Conservation (phyloP, 2,113 vertebrate genomes). For the Charadrius vociferus region DNA sequence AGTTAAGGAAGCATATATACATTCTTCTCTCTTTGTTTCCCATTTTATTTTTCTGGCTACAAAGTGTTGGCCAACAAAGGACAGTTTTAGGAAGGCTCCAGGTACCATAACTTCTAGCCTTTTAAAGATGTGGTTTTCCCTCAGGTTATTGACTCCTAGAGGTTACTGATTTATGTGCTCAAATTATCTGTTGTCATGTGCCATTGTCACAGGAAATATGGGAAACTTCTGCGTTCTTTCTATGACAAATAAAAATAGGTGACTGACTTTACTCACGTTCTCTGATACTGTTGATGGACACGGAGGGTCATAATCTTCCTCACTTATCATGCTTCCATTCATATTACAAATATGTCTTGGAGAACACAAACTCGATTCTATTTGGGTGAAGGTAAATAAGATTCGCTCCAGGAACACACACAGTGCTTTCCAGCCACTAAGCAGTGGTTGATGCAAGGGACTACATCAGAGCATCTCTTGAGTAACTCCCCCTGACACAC, state of each 20-base stretch:
- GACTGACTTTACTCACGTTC: not conserved
- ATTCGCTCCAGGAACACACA: not conserved
- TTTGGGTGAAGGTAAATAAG: not conserved
- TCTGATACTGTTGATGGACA: not conserved
- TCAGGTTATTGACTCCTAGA: not conserved
- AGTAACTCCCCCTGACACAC: not conserved
- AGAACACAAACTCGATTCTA: not conserved
- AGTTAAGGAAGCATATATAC: not conserved
- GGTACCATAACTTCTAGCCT: not conserved
- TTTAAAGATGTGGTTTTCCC: not conserved
- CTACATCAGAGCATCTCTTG: not conserved
- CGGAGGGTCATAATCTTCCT: not conserved
- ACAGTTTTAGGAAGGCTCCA: not conserved
- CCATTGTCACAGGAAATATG: not conserved
- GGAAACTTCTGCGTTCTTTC: not conserved
- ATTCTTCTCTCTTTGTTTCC: not conserved
- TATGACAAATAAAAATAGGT: not conserved
- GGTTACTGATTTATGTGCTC: not conserved
- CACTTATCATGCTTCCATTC: not conserved
- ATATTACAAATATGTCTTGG: not conserved
- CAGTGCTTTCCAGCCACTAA: not conserved
- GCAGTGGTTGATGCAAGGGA: not conserved
- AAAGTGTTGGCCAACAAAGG: not conserved
- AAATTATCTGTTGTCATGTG: not conserved
- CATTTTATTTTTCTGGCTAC: not conserved